These are phyloP conservation scores for Charina bottae DNA, from an alignment of 2,113 vertebrate genomes.

Conservation along the genomic window DNA sequence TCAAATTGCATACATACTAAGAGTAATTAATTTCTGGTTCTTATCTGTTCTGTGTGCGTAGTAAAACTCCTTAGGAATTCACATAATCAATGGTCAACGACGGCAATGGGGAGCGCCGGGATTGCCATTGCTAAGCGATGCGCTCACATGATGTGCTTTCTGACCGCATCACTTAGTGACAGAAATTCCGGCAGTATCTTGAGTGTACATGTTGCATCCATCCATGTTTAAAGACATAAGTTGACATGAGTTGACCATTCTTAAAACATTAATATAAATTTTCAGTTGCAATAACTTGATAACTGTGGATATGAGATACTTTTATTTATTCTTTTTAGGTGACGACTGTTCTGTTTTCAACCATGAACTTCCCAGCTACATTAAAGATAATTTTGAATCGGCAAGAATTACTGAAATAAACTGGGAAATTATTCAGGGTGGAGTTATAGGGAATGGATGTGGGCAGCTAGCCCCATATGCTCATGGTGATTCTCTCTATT, in stretches of 20 bases:
- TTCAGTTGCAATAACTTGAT: not conserved
- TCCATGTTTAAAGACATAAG: not conserved
- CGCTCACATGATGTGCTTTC: too few relatives aligned
- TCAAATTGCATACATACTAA: not conserved
- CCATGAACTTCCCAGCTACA: conserved; percentile 91
- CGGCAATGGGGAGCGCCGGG: too few relatives aligned
- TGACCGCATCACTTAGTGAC: too few relatives aligned
- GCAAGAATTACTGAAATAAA: conserved; percentile 89
- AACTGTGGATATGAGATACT: conserved; percentile 36
- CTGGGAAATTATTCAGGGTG: conserved; percentile 96
- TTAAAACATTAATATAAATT: conserved; percentile 33
- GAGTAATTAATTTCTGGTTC: not conserved
- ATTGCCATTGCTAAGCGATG: too few relatives aligned
- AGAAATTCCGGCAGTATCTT: too few relatives aligned
- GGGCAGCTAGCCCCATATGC: conserved; percentile 96
- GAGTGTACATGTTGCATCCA: not conserved
- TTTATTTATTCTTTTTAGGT: conserved; percentile 73
- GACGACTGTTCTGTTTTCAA: conserved; percentile 93
- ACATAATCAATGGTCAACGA: not conserved
- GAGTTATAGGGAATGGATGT: conserved; percentile 92
- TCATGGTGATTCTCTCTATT: conserved; percentile 96
- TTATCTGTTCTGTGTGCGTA: too few relatives aligned
- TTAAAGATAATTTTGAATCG: conserved; percentile 99
- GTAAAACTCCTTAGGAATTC: not conserved
- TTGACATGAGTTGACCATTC: not conserved